Evolutionary conservation across 2,113 vertebrate genomes (phyloP).

Genomic region (Ciconia maguari): DNA sequence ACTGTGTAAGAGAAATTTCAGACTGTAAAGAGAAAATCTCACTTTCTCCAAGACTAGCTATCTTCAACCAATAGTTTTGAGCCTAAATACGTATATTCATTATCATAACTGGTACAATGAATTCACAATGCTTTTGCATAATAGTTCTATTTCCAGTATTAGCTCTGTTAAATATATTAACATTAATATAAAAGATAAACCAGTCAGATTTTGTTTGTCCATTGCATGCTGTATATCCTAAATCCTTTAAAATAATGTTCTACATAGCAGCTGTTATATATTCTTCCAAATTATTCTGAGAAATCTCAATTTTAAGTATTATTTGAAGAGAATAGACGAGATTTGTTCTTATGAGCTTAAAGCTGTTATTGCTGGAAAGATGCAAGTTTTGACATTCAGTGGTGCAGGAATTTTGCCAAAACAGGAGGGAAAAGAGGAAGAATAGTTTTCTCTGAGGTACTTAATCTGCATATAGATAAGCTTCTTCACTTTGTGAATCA

Average conservation of each 20-base stretch:
- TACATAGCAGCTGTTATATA: not conserved
- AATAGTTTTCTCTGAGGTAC: slow-evolving; percentile 23
- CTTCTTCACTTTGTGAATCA: slow-evolving; percentile 25
- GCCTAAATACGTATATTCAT: not conserved
- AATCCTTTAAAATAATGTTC: not conserved
- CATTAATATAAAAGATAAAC: not conserved
- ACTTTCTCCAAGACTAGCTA: not conserved
- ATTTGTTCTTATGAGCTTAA: not conserved
- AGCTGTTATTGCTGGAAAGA: not conserved
- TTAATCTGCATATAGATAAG: slow-evolving; percentile 58
- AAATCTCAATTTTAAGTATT: not conserved
- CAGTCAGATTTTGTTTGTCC: not conserved
- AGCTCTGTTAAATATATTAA: not conserved
- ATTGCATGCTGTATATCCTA: not conserved
- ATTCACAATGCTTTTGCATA: not conserved
- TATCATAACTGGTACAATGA: not conserved
- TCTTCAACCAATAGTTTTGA: not conserved
- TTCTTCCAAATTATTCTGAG: not conserved
- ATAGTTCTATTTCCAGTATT: not conserved
- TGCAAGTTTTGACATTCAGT: not conserved
- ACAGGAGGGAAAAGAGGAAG: not conserved
- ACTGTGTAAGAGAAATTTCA: not conserved
- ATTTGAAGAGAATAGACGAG: not conserved
- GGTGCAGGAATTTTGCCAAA: slow-evolving; percentile 7
- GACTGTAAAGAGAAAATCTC: not conserved